phyloP scores from a whole-genome alignment of 2,113 vertebrate species.

The Phylloscopus trochilus region DNA sequence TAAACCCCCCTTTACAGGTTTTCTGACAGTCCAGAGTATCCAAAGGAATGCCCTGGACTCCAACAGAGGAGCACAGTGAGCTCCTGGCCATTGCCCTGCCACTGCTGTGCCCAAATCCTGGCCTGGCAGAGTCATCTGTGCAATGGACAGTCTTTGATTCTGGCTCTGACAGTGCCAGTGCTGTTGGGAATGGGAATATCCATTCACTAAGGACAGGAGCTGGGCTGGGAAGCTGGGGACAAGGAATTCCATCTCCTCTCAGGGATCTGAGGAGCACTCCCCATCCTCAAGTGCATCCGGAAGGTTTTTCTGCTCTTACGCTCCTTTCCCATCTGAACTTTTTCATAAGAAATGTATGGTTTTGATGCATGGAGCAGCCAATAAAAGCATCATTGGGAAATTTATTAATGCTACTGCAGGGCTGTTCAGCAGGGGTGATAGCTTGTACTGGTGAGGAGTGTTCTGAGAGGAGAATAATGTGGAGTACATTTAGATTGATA shows the following conservation, averaged over 20 bases:
- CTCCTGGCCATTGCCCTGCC: background rate
- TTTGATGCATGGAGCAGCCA: constrained; percentile 52
- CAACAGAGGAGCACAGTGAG: rapidly evolving
- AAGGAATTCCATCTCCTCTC: background rate
- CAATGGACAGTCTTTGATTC: background rate
- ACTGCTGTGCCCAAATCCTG: background rate
- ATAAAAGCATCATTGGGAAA: constrained; percentile 68
- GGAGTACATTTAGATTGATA: constrained; percentile 65
- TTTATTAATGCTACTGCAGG: constrained; percentile 62
- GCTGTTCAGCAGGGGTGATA: constrained; percentile 38
- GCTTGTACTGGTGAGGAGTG: constrained; percentile 19
- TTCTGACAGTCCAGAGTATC: too few relatives aligned
- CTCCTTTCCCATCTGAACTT: constrained; percentile 19
- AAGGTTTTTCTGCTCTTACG: constrained; percentile 10
- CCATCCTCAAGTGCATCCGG: background rate
- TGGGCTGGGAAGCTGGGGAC: background rate
- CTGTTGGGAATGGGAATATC: background rate
- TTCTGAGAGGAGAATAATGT: constrained; percentile 61
- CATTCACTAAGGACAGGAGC: background rate
- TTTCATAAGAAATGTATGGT: constrained; percentile 42
- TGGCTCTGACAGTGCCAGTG: background rate
- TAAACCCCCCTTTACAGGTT: too few relatives aligned
- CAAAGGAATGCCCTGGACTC: too few relatives aligned
- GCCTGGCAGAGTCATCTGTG: background rate
- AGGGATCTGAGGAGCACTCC: background rate